Percentiles rank a stretch among this genome's conserved stretches.
Evolutionary conservation across 2,113 vertebrate species (phyloP).

Genomic region (cattle (Bos taurus)): DNA sequence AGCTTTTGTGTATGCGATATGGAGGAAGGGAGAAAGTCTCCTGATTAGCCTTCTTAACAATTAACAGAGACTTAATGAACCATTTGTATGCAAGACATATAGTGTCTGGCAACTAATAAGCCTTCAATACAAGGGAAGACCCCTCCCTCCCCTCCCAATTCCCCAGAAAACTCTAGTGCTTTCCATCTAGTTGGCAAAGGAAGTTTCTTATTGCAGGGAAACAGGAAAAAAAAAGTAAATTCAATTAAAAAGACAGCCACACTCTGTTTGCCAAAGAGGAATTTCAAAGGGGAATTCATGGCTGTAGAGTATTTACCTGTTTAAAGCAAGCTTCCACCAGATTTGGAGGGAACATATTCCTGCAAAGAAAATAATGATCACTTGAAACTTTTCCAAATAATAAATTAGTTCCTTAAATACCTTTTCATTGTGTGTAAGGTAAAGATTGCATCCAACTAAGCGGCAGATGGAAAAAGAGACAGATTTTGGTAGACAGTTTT

Average conservation of each 20-base stretch:
- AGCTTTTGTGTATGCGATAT: background rate
- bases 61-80: background rate
- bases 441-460: background rate
- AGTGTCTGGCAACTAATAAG: background rate
- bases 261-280: background rate
- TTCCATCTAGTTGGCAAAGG: background rate
- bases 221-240: background rate
- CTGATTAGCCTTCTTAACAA: background rate
- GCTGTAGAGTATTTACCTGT: conserved; percentile 85
- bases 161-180: background rate
- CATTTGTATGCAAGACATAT: background rate
- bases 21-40: background rate
- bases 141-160: background rate
- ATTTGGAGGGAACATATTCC: conserved; percentile 99
- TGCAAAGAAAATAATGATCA: conserved; percentile 79
- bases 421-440: background rate
- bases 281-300: background rate
- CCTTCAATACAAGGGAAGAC: background rate
- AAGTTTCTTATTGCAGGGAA: conserved; percentile 2
- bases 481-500: background rate
- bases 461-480: background rate
- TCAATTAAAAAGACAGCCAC: background rate
- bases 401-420: background rate
- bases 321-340: conserved; percentile 97
- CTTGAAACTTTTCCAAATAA: conserved; percentile 25